Base-by-base conservation (phyloP, 2,888 invertebrate genomes). In the Drepana falcataria region DNA sequence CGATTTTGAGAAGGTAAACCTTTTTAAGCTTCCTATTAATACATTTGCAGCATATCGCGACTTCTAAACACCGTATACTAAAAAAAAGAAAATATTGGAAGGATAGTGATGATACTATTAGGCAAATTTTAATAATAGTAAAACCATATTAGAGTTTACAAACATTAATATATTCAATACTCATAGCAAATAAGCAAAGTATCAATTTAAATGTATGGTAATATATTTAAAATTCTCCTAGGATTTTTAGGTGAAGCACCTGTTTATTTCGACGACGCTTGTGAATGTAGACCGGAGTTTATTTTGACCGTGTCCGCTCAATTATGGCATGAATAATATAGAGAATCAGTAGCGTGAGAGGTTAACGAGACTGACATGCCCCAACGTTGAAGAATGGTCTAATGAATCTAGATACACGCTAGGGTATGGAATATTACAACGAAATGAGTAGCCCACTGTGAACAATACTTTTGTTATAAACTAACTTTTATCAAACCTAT, bases 311-410 rank as follows among this genome's bases (percentile, higher is more conserved):
- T 63, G 59, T 21, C 21, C 67, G 65, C 73, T 69, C 72, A 73
- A 75, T 76, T 76, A 73, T 64, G 66, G 68, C 66, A 77, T 85
- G 79, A 82, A 85, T 87, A 83, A 85, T 81, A 79, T 77, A 58
- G 55, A 57, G 64, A 64, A 69, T 65, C 60, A 69, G 69, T 81
- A 72, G 77, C 87, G 87, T 87, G 87, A 88, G 87, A 89, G 88
- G 88, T 89, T 85, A 87, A 86, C 82, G 68, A 76, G 80, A 66
- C 61, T 67, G 78, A 75, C 77, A 64, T 70, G 73, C 73, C 74
- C 63, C 65, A 60, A 55, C 56, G 61, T 61, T 59, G 47, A 51
- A 53, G 53, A 56, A 54, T 60, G 55, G 53, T 48, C 51, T 48
- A 51, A 59, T 65, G 59, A 37, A 5, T 37, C 5, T 37, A 37